Conservation (phyloP, 2,888 invertebrate species). For the Rambutsinella grinnellia region DNA sequence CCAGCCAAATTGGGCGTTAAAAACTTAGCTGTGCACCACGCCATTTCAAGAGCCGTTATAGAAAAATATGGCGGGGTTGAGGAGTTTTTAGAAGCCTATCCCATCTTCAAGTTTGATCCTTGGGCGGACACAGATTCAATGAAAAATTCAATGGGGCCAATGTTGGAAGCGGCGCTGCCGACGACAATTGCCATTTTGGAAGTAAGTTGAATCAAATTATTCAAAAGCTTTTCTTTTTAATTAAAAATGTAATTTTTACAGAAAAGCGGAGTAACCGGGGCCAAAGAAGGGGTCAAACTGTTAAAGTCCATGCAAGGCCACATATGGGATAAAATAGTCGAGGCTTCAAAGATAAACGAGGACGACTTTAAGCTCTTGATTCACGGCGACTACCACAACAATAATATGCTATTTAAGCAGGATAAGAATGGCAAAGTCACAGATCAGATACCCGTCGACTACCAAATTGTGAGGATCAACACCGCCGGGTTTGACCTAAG, state of each 20-base stretch:
- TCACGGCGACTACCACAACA: slow-evolving; percentile 8
- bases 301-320: too few species aligned
- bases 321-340: too few species aligned
- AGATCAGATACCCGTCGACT: background rate
- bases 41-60: slow-evolving; percentile 23
- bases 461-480: background rate
- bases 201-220: too few species aligned
- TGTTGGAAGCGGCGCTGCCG: slow-evolving; percentile 6
- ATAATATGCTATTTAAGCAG: slow-evolving; percentile 2
- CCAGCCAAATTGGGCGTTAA: slow-evolving; percentile 25
- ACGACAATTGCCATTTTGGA: slow-evolving; percentile 32
- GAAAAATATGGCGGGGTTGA: slow-evolving; percentile 16
- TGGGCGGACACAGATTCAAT: background rate
- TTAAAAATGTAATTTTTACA: too few species aligned
- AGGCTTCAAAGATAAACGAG: too few species aligned
- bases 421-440: background rate
- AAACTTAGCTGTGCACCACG: slow-evolving; percentile 44
- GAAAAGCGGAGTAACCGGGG: too few species aligned
- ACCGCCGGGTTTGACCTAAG: background rate
- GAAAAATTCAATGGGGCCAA: background rate
- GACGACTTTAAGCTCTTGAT: too few species aligned
- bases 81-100: slow-evolving; percentile 28
- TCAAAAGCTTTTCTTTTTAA: too few species aligned
- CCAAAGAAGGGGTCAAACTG: too few species aligned
- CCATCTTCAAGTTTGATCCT: slow-evolving; percentile 2